phyloP scores from a whole-genome alignment of 2,113 vertebrate genomes.

The Chlamydotis undulata region DNA sequence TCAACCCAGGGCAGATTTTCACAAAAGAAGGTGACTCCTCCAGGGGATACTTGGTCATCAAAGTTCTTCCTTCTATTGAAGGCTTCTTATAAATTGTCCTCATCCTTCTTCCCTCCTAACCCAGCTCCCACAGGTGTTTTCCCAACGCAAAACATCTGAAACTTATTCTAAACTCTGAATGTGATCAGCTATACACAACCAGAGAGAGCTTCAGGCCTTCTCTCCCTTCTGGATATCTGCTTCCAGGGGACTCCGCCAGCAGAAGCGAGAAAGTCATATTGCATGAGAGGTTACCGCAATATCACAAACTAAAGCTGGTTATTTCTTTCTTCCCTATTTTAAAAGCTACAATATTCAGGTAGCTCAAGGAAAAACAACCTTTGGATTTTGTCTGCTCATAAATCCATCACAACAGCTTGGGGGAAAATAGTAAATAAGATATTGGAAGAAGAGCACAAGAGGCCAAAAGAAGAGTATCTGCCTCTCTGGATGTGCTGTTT shows the following conservation, averaged over 20 bases:
- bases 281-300: background rate
- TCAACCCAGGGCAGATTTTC: background rate
- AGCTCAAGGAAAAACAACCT: slow-evolving; percentile 54
- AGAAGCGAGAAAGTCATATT: background rate
- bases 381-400: slow-evolving; percentile 51
- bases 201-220: background rate
- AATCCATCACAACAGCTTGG: slow-evolving; percentile 50
- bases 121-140: accelerated
- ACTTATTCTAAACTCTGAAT: background rate
- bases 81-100: background rate
- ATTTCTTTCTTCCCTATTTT: slow-evolving; percentile 35
- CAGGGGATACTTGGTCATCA: background rate
- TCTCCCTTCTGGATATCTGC: accelerated
- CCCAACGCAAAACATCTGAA: background rate
- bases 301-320: slow-evolving; percentile 6
- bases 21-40: background rate
- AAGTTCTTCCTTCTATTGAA: background rate
- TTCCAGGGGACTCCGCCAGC: background rate
- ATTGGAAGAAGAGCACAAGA: slow-evolving; percentile 46
- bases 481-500: slow-evolving; percentile 35
- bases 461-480: slow-evolving; percentile 25
- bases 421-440: slow-evolving; percentile 58
- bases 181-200: background rate
- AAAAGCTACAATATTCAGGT: slow-evolving; percentile 52
- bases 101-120: background rate